Evolutionary conservation across 1,140 invertebrate genomes (phyloP), one percentile per base, ranked within the genome.

Genomic region (Helicorthomorpha holstii): DNA sequence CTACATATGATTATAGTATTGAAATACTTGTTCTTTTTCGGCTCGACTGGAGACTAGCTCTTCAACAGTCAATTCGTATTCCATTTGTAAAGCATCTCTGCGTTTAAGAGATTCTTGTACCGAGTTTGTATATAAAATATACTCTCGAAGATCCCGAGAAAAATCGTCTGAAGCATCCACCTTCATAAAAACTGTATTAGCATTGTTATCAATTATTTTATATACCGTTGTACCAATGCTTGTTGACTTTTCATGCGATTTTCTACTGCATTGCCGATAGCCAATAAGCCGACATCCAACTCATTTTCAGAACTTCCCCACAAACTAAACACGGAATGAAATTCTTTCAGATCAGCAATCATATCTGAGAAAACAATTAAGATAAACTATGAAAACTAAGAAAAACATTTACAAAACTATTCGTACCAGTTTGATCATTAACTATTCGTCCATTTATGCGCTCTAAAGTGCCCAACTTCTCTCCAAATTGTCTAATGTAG

Each of bases 31-130:
- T 59, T 81, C 76, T 61, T 75, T 76, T 63, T 82, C 79, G 47
- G 68, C 64, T 62, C 74, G 73, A 57, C 70, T 73, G 55, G 76
- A 79, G 25, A 74, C 69, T 19, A 81, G 63, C 57, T 82, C 78
- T 45, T 82, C 79, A 21, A 79, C 59, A 1, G 75, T 76, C 49
- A 71, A 64, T 61, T 84, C 80, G 61, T 81, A 81, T 53, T 78
- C 72, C 54, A 75, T 74, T 63, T 83, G 80, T 63, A 80, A 75
- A n/a, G 69, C 69, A 61, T 84, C 81, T 43, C 81, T 67, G 51
- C 77, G 72, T 41, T 68, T 62, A 49, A 83, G 60, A n/a, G 78
- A 78, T 60, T 80, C 79, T 65, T 81, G 77, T 0, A 78, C 75
- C 23, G 78, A 74, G 52, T 79, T 80, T 49, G 81, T 71, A 59